Evolutionary conservation across 1,140 invertebrate genomes (phyloP), one percentile per base, ranked within the genome.

Genomic region (Cotesia typhae): DNA sequence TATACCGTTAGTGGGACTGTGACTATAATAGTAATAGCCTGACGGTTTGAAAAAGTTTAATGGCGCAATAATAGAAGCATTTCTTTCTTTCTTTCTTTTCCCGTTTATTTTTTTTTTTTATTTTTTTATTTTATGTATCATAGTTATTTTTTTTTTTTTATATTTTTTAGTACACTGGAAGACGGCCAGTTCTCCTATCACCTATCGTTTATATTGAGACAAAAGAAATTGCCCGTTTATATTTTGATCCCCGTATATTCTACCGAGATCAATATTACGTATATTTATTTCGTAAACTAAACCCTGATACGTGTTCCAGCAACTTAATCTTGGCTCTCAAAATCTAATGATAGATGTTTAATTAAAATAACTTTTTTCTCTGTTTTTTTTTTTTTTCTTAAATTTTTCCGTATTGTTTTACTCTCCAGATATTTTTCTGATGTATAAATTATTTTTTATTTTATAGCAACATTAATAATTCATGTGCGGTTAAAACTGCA

Each of bases 1-100:
- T 28, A 28, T 28, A 51, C 53, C 12, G 28, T 12, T n/a, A 76
- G 71, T 75, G 75, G 69, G 57, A 60, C 14, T 4, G 35, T 4
- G 28, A 63, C 10, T n/a, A 63, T 37, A 63, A 63, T 37, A 63
- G n/a, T 37, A 63, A 63, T 37, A 63, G 36, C 17, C 3, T 28
- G 59, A 28, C 59, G 12, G 17, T 55, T 72, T 35, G 57, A 77
- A 76, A 79, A 79, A 79, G 70, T 75, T 75, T 80, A 81, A 80
- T 79, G 76, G 73, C 28, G 55, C 77, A 80, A 80, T 82, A 80
- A 82, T 80, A 75, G 74, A 69, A 74, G 51, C 59, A 60, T 47
- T 67, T 63, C 41, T 71, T 71, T 51, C 60, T 57, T 59, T 63
- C n/a, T 17, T 14, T 61, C 7, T 28, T 20, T 14, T 3, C 6